A percentile compares a stretch with the other conserved stretches of the same genome.
These are phyloP conservation scores for Neodontobutis hainanensis DNA, from an alignment of 2,113 vertebrate genomes.

Conservation along the genomic window DNA sequence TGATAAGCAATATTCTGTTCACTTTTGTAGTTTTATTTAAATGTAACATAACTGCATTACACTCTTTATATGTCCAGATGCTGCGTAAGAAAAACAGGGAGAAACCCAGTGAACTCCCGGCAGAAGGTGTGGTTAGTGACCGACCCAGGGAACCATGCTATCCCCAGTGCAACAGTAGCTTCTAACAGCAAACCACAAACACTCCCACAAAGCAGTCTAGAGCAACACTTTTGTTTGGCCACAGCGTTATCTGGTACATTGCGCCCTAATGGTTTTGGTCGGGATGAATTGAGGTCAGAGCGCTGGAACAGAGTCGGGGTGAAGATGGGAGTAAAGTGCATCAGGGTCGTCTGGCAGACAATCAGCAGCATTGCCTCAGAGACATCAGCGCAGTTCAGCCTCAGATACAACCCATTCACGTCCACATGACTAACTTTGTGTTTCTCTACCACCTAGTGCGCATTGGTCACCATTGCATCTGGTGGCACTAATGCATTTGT, in stretches of 20 bases:
- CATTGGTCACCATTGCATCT: slow-evolving; percentile 26
- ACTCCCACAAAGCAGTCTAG: slow-evolving; percentile 13
- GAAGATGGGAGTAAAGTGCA: slow-evolving; percentile 60
- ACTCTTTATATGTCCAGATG: slow-evolving; percentile 24
- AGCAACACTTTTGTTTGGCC: slow-evolving; percentile 60
- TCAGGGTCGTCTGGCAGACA: slow-evolving; percentile 63
- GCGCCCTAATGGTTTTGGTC: slow-evolving; percentile 59
- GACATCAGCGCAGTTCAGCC: slow-evolving; percentile 51
- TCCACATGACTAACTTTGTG: slow-evolving; percentile 22
- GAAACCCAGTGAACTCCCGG: slow-evolving; percentile 54
- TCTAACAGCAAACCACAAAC: slow-evolving; percentile 49
- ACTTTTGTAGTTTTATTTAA: too few relatives aligned
- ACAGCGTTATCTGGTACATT: slow-evolving; percentile 50
- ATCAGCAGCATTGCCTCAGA: slow-evolving; percentile 43
- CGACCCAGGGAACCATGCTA: slow-evolving; percentile 32
- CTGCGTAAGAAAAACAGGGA: slow-evolving; percentile 31
- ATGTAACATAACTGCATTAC: too few relatives aligned
- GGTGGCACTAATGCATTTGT: not conserved
- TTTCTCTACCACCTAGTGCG: slow-evolving; percentile 56
- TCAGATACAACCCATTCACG: slow-evolving; percentile 24
- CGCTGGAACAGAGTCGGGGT: slow-evolving; percentile 52
- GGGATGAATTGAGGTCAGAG: slow-evolving; percentile 58
- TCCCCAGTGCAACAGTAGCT: slow-evolving; percentile 56
- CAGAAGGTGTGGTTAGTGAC: slow-evolving; percentile 55
- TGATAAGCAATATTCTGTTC: not conserved